Percentiles rank a stretch among this genome's conserved stretches.
Evolutionary conservation across 2,888 invertebrate genomes (phyloP).

Genomic region (Lydus trimaculatus): DNA sequence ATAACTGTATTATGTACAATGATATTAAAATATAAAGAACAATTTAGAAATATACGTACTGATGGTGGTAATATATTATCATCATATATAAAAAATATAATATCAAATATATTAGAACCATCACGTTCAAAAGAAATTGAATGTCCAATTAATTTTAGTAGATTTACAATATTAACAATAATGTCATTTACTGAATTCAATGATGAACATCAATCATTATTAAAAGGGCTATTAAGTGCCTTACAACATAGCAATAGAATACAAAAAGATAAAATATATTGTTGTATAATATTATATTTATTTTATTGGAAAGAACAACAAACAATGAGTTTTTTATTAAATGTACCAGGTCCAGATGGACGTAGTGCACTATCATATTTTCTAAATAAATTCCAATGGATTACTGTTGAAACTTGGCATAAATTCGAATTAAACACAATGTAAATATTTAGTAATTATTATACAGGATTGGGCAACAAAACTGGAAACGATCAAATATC

Average conservation of each 20-base stretch:
- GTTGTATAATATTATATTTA: slow-evolving; percentile 41
- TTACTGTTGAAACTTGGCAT: slow-evolving; percentile 27
- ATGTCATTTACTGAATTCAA: slow-evolving; percentile 37
- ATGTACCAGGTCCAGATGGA: slow-evolving; percentile 44
- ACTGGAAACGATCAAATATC: no score
- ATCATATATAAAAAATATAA: slow-evolving; percentile 34
- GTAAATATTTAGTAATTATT: slow-evolving; percentile 33
- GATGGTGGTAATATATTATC: slow-evolving; percentile 30
- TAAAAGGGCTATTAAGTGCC: slow-evolving; percentile 38
- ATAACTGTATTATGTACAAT: slow-evolving; percentile 32
- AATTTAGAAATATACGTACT: slow-evolving; percentile 30
- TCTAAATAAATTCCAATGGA: slow-evolving; percentile 36
- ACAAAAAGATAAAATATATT: slow-evolving; percentile 30
- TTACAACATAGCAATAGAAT: slow-evolving; percentile 25
- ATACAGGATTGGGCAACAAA: no score
- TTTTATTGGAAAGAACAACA: slow-evolving; percentile 36
- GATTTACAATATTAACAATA: slow-evolving; percentile 36
- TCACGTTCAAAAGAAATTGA: slow-evolving; percentile 21
- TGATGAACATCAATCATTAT: slow-evolving; percentile 37
- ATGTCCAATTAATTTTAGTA: slow-evolving; percentile 34
- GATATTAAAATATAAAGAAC: slow-evolving; percentile 26
- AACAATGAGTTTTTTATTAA: slow-evolving; percentile 38
- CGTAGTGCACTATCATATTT: slow-evolving; percentile 42
- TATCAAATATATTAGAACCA: slow-evolving; percentile 31
- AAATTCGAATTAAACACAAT: slow-evolving; percentile 39